A percentile compares a stretch with the other conserved stretches of the same genome.
These are phyloP conservation scores for Pangasius macronema DNA, from an alignment of 2,797 vertebrate genomes.

Conservation along the genomic window DNA sequence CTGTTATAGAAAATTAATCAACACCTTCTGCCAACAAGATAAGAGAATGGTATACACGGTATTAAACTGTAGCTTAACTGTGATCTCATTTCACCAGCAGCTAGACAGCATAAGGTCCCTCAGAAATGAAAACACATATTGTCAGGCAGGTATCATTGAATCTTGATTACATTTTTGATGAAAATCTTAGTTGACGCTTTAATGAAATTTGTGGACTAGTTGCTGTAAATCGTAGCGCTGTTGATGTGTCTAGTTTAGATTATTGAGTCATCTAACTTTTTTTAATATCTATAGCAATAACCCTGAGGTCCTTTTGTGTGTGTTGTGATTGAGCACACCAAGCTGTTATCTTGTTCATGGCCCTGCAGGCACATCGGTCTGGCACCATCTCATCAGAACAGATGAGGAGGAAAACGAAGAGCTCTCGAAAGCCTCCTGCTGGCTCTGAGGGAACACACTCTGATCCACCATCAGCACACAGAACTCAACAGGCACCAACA, in stretches of 20 bases:
- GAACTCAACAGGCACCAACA: conserved; percentile 20
- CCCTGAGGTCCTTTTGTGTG: background rate
- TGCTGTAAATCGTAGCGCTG: background rate
- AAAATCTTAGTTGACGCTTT: background rate
- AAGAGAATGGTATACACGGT: background rate
- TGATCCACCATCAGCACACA: conserved; percentile 21
- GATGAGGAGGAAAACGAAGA: conserved; percentile 17
- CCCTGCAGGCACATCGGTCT: conserved; percentile 28
- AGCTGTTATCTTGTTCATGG: conserved; percentile 1
- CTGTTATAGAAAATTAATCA: background rate
- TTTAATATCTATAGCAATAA: background rate
- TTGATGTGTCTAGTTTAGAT: background rate
- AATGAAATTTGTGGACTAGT: background rate
- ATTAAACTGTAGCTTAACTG: background rate
- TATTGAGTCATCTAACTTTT: background rate
- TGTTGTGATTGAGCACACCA: background rate
- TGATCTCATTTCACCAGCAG: background rate
- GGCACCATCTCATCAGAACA: conserved; percentile 37
- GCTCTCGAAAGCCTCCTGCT: conserved; percentile 30
- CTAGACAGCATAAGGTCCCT: background rate
- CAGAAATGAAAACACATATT: background rate
- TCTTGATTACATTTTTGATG: background rate
- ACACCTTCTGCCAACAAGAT: background rate
- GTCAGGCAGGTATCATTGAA: background rate
- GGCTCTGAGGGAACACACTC: conserved; percentile 24